These are phyloP conservation scores for Polydrusus tereticollis DNA, from an alignment of 2,888 invertebrate genomes.

Conservation along the genomic window DNA sequence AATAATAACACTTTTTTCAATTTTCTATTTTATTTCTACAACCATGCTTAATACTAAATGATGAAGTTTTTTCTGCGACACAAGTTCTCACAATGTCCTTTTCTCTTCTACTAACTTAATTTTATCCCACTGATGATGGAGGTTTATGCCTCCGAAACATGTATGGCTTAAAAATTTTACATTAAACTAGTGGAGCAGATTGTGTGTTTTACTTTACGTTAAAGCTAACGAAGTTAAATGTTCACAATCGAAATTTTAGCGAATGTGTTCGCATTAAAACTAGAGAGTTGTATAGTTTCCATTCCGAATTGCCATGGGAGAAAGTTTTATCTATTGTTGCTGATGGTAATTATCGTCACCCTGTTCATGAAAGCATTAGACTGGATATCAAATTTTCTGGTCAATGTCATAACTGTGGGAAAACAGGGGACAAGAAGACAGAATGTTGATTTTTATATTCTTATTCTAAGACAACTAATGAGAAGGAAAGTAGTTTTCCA, in stretches of 20 bases:
- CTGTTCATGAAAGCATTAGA: neutral
- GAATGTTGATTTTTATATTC: neutral
- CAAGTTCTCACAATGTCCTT: no score
- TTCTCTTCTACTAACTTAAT: no score
- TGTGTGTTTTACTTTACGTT: no score
- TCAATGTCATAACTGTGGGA: neutral
- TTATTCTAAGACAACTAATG: no score
- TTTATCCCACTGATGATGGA: no score
- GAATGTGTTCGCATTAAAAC: neutral
- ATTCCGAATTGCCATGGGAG: neutral
- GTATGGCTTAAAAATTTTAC: no score
- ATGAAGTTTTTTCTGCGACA: no score
- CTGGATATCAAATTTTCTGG: neutral
- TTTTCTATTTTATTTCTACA: no score
- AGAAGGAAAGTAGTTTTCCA: neutral
- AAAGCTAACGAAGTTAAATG: slow-evolving; percentile 2
- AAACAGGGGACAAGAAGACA: neutral
- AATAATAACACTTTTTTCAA: no score
- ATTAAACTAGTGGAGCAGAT: no score
- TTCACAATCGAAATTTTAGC: neutral
- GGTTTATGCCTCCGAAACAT: no score
- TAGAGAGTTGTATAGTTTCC: neutral
- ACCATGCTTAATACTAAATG: no score
- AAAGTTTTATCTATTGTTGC: neutral
- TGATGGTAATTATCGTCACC: neutral